These are phyloP conservation scores for Chiloscyllium punctatum DNA, from an alignment of 2,797 vertebrate genomes.

Conservation along the genomic window DNA sequence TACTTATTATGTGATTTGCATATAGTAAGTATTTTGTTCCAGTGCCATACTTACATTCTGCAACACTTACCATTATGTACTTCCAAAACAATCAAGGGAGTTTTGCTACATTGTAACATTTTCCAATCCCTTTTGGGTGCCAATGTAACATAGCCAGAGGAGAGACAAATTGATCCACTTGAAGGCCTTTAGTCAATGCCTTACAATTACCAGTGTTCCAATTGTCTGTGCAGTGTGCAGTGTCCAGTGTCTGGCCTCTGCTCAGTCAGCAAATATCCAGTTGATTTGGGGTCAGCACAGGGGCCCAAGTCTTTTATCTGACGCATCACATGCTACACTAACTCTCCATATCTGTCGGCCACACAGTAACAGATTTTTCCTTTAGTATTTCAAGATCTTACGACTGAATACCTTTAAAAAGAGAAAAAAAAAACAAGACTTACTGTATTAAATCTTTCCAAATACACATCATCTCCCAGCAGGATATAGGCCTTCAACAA, in stretches of 20 bases:
- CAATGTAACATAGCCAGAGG: neutral
- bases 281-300: neutral
- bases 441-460: conserved; percentile 71
- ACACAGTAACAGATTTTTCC: neutral
- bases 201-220: neutral
- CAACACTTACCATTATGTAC: neutral
- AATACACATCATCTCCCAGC: conserved; percentile 66
- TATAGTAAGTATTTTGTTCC: neutral
- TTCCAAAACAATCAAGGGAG: neutral
- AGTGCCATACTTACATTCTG: neutral
- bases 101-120: neutral
- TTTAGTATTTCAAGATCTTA: neutral
- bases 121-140: neutral
- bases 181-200: neutral
- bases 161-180: neutral
- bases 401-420: neutral
- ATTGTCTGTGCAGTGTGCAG: neutral
- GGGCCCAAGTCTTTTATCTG: neutral
- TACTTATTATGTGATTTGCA: neutral
- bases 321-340: neutral
- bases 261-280: neutral
- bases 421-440: conserved; percentile 40
- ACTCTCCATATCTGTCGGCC: neutral
- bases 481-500: conserved; percentile 77
- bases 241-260: neutral